Conservation (phyloP, 2,888 invertebrate genomes). For the Tortrix viridana region DNA sequence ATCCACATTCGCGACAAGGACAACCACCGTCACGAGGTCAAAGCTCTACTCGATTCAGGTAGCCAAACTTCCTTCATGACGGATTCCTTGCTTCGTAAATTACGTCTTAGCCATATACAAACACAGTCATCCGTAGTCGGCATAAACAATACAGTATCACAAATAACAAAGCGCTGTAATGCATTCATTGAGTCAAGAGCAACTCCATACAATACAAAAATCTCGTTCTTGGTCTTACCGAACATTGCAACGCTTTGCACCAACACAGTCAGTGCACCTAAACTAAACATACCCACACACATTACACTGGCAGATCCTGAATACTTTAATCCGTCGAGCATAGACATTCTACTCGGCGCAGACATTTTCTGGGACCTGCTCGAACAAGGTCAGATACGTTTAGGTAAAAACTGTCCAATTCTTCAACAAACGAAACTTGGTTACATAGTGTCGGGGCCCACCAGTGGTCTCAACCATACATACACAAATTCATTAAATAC, state of each 20-base stretch:
- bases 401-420: conserved; percentile 7
- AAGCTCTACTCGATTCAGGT: conserved; percentile 11
- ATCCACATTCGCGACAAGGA: conserved; percentile 21
- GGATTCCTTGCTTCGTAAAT: conserved; percentile 24
- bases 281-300: conserved; percentile 16
- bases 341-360: too few species aligned
- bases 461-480: conserved; percentile 10
- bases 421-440: conserved; percentile 17
- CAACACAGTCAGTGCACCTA: conserved; percentile 3
- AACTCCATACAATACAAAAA: conserved; percentile 8
- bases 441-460: conserved; percentile 16
- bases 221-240: conserved; percentile 14
- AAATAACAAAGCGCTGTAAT: conserved; percentile 11
- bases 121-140: conserved; percentile 12
- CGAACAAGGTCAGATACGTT: conserved; percentile 13
- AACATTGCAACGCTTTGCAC: conserved; percentile 9
- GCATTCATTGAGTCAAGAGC: conserved; percentile 15
- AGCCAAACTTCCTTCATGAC: conserved; percentile 16
- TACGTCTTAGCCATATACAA: conserved; percentile 13
- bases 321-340: conserved; percentile 9
- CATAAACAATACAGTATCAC: too few species aligned
- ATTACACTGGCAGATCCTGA: conserved; percentile 17
- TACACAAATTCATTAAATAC: neutral
- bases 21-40: conserved; percentile 18
- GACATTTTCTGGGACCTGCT: conserved; percentile 17